Evolutionary conservation across 2,797 vertebrate genomes (phyloP), one percentile per base, ranked within the genome.

Genomic region (Arnoldichthys spilopterus): DNA sequence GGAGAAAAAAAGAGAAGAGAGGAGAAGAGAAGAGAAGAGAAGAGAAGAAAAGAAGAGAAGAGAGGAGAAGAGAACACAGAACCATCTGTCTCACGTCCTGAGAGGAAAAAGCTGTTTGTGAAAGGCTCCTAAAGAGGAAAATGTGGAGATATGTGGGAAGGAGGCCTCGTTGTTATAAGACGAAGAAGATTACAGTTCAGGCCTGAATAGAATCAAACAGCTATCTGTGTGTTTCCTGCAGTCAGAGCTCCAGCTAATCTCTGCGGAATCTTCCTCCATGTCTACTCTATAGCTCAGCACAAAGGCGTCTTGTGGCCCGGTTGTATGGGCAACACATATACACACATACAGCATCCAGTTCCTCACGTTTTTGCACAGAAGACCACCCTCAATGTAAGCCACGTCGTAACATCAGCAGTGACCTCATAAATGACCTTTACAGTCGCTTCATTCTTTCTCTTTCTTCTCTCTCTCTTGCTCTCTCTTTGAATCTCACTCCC

Each of bases 341-440:
- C 34, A 51, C 69, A 66, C 63, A 74, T 6, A 43, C 47, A 73
- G 13, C 12, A 81, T 30, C 24, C 37, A 66, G 40, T 61, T 47
- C 37, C 66, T 59, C 40, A 11, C 32, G 16, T 24, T 37, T 72
- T 59, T 51, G 47, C 7, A 78, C 53, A 69, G 49, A 80, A 68
- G 75, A 71, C 81, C 79, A 74, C 81, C 72, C 81, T 74, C 76
- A 54, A 56, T 26, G 69, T 59, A 53, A 37, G 22, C 26, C 43
- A 69, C 69, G 61, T 76, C 43, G 66, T 59, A 56, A 18, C 67
- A 18, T 69, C 61, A 78, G 71, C 28, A n/a, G 24, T 78, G 84
- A 81, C 76, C 81, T 83, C 80, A 74, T 61, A 70, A 5, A 6
- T 79, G 81, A 79, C 76, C 76, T 83, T 76, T 81, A 71, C 61